These are phyloP conservation scores for Aegithalos caudatus DNA, from an alignment of 2,113 vertebrate species.

Conservation along the genomic window DNA sequence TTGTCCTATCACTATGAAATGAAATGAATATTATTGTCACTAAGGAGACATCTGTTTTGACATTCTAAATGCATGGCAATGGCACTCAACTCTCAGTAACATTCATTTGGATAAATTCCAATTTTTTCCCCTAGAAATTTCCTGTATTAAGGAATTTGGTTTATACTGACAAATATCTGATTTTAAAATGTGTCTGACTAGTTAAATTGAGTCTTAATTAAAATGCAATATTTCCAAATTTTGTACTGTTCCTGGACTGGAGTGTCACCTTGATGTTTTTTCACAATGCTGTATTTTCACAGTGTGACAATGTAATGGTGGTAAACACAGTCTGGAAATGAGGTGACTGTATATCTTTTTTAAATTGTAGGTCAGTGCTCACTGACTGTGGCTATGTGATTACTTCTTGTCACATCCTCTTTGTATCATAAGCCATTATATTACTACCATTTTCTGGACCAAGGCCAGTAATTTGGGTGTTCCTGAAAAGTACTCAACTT, in stretches of 20 bases:
- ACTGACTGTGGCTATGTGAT: background rate
- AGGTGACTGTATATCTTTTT: background rate
- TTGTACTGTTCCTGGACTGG: background rate
- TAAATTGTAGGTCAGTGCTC: background rate
- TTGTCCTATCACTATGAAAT: background rate
- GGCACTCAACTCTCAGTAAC: background rate
- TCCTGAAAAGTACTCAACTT: background rate
- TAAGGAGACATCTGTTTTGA: background rate
- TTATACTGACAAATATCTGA: background rate
- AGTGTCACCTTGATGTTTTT: background rate
- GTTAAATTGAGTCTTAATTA: background rate
- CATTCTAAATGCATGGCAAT: background rate
- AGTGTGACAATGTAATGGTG: background rate
- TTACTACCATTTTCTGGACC: background rate
- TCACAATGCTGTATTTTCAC: background rate
- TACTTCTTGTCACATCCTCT: background rate
- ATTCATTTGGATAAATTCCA: background rate
- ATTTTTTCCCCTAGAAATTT: background rate
- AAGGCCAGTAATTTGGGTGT: background rate
- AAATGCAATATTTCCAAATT: background rate
- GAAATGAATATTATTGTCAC: background rate
- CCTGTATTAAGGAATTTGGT: background rate
- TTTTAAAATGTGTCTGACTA: background rate
- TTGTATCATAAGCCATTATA: background rate
- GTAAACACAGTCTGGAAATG: background rate